Base-by-base conservation (phyloP, 2,113 vertebrate genomes). In the Noturus placidus region DNA sequence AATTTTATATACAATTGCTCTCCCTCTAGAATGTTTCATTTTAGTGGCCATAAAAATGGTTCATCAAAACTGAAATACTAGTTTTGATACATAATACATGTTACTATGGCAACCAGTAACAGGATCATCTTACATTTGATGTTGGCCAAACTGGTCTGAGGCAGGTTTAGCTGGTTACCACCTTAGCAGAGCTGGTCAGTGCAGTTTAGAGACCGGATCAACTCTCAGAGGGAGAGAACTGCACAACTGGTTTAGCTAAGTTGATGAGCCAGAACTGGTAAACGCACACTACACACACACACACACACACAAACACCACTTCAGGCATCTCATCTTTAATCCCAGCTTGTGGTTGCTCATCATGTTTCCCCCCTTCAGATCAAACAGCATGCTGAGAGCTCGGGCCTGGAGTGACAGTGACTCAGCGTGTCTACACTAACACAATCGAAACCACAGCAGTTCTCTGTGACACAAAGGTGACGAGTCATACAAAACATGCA, bases 351-450 rank as follows among this genome's bases (percentile, higher is more conserved):
- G 76, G 76, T 87, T 63, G 46, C 82, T 67, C 89, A 59, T 87
- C 77, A 87, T 87, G 78, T 76, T 80, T 67, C 56, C 46, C 57
- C n/a, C 59, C 61, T 6, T 85, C 57, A 33, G 61, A 85, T 89
- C 83, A 89, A 85, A 85, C 67, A 63, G 50, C 25, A 38, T 19
- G 50, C 22, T 27, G 77, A 67, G 57, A 67, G 63, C 50, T 78
- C 22, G 4, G 67, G 22, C 84, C 54, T 35, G 63, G 54, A 46
- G 9, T 78, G 38, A 13, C 50, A 63, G 70, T 56, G 54, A 56
- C 91, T 88, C 61, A 57, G 89, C 90, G 83, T 90, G 89, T 89
- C 89, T 46, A 90, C 86, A 57, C 84, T 67, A 67, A 83, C 11
- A 67, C 38, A 30, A 0, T 50, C 61, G 8, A 79, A 30, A 79